These are phyloP conservation scores for Odontothrips loti DNA, from an alignment of 2,888 invertebrate species.

Conservation along the genomic window DNA sequence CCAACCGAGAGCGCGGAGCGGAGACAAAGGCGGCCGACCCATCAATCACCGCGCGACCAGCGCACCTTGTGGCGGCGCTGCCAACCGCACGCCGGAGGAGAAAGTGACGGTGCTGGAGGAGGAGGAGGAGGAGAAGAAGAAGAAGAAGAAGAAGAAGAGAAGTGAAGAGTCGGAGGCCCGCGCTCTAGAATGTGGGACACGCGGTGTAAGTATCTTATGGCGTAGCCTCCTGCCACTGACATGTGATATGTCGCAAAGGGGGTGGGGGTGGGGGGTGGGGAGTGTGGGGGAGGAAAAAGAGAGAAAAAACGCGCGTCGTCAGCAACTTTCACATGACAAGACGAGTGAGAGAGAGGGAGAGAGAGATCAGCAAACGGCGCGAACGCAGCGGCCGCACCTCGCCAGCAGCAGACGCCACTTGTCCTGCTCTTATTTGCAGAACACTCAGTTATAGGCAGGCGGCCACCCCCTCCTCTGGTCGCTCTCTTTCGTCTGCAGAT, in stretches of 20 bases:
- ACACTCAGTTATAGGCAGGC: too few species aligned
- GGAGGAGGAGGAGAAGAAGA: neutral
- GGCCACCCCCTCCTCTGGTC: neutral
- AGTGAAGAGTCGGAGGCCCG: neutral
- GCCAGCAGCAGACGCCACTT: too few species aligned
- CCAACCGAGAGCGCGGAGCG: neutral
- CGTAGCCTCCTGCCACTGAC: neutral
- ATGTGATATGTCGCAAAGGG: conserved; percentile 10
- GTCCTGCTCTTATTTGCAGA: too few species aligned
- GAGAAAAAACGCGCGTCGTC: neutral
- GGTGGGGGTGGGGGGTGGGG: too few species aligned
- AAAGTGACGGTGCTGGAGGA: too few species aligned
- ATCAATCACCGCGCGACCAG: neutral
- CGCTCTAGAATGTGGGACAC: neutral
- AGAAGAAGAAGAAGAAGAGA: neutral
- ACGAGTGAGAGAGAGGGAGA: neutral
- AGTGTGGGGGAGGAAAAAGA: too few species aligned
- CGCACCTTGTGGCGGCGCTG: neutral
- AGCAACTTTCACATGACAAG: conserved; percentile 17
- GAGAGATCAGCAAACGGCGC: too few species aligned
- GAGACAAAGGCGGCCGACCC: neutral
- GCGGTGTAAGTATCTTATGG: conserved; percentile 7
- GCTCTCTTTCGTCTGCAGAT: neutral
- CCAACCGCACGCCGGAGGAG: neutral
- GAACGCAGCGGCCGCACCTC: too few species aligned